Conservation (phyloP, 92 coral and sea anemone species). For the Isaurus tuberculatus region DNA sequence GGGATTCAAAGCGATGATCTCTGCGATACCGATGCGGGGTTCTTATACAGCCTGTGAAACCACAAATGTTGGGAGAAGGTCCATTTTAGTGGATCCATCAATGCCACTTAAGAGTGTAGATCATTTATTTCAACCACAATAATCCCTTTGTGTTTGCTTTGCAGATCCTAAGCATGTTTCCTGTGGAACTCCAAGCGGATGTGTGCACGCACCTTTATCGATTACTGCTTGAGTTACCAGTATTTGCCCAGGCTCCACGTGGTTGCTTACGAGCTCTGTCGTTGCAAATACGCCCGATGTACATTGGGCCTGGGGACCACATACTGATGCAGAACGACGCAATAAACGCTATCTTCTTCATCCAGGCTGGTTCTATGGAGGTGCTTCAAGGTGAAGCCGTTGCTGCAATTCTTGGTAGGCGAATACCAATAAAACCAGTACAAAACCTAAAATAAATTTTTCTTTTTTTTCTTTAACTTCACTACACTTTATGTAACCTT, state of each 20-base stretch:
- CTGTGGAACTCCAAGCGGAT: conserved; percentile 84
- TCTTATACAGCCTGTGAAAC: no score
- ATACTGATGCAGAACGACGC: conserved; percentile 83
- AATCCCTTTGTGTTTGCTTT: conserved; percentile 8
- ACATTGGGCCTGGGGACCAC: conserved; percentile 86
- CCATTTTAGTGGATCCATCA: no score
- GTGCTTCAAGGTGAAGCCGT: conserved; percentile 93
- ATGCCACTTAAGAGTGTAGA: no score
- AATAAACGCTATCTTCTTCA: conserved; percentile 77
- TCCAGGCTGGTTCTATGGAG: conserved; percentile 88
- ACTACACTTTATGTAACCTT: no score
- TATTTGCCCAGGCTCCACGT: conserved; percentile 85
- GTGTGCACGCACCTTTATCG: conserved; percentile 88
- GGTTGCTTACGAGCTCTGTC: conserved; percentile 84
- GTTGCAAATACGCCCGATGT: conserved; percentile 77
- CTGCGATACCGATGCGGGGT: no score
- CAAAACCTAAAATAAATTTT: not conserved
- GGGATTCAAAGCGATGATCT: no score
- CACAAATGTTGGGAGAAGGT: no score
- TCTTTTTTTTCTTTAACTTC: no score
- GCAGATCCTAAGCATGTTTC: conserved; percentile 83
- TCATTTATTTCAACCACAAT: no score
- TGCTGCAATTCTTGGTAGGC: conserved; percentile 86
- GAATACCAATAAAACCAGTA: no score
- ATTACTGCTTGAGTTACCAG: conserved; percentile 74